phyloP scores from a whole-genome alignment of 2,888 invertebrate species.

The Tribolium freemani region DNA sequence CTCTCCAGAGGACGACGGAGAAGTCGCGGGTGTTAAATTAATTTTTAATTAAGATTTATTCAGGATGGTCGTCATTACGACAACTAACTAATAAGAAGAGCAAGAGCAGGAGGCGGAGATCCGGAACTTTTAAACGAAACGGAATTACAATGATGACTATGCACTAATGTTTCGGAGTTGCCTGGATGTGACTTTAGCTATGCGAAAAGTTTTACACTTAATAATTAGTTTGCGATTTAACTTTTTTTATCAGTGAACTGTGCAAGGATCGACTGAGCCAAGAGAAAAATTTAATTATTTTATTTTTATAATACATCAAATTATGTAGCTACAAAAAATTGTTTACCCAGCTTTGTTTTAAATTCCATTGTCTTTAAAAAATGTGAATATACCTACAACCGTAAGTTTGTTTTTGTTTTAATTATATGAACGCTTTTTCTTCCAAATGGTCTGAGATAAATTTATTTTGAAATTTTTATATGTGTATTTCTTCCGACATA shows the following conservation, averaged over 20 bases:
- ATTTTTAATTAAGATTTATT: conserved; percentile 62
- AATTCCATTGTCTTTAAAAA: background rate
- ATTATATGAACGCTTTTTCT: background rate
- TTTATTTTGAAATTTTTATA: background rate
- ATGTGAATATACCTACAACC: background rate
- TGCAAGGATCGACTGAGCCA: background rate
- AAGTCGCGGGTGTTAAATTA: conserved; percentile 55
- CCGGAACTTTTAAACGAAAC: background rate
- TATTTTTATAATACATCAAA: too few species aligned
- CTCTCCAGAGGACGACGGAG: conserved; percentile 11
- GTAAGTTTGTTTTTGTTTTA: background rate
- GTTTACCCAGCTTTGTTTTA: background rate
- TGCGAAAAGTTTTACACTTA: background rate
- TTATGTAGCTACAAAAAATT: background rate
- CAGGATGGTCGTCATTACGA: conserved; percentile 55
- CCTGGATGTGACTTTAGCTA: background rate
- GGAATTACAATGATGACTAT: background rate
- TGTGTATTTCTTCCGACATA: background rate
- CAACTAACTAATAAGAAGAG: conserved; percentile 53
- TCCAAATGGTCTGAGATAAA: background rate
- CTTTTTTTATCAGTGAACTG: background rate
- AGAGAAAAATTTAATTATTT: too few species aligned
- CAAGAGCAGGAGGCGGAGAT: background rate
- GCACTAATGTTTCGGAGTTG: background rate
- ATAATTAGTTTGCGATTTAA: background rate